phyloP scores from a whole-genome alignment of 1,140 invertebrate species.

The Ips nitidus region DNA sequence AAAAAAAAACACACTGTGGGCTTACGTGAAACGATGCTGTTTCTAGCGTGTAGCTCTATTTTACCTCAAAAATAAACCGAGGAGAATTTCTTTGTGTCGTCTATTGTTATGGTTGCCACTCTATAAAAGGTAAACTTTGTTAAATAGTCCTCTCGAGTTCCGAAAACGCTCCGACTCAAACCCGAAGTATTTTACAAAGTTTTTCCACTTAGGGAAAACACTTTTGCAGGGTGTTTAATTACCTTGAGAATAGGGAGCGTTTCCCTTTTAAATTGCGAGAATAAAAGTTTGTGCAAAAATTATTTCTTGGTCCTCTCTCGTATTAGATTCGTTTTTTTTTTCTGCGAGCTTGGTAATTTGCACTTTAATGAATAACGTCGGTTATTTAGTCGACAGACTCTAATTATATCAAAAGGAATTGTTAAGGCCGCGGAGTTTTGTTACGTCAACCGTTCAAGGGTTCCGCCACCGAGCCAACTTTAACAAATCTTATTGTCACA shows the following conservation, averaged over 20 bases:
- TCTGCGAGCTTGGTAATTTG: no score
- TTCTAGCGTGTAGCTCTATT: background rate
- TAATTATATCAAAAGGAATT: no score
- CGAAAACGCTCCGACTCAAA: slow-evolving; percentile 18
- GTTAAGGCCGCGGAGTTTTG: background rate
- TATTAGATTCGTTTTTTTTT: no score
- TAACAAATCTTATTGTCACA: no score
- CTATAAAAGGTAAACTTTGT: slow-evolving; percentile 25
- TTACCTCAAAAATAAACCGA: background rate
- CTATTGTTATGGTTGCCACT: slow-evolving; percentile 19
- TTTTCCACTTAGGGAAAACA: slow-evolving; percentile 27
- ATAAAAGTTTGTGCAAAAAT: slow-evolving; percentile 15
- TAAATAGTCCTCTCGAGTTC: slow-evolving; percentile 22
- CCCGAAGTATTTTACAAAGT: slow-evolving; percentile 28
- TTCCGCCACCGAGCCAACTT: background rate
- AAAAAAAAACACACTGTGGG: background rate
- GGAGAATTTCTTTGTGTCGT: slow-evolving; percentile 5
- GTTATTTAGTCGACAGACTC: no score
- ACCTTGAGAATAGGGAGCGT: slow-evolving; percentile 13
- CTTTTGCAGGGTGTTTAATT: slow-evolving; percentile 19
- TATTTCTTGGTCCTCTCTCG: background rate
- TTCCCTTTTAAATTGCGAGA: slow-evolving; percentile 12
- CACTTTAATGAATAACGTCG: no score
- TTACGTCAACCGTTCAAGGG: background rate
- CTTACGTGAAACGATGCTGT: background rate